Percentiles rank a stretch among this genome's conserved stretches.
Evolutionary conservation across 2,888 invertebrate species (phyloP).

Genomic region (Spodoptera littoralis): DNA sequence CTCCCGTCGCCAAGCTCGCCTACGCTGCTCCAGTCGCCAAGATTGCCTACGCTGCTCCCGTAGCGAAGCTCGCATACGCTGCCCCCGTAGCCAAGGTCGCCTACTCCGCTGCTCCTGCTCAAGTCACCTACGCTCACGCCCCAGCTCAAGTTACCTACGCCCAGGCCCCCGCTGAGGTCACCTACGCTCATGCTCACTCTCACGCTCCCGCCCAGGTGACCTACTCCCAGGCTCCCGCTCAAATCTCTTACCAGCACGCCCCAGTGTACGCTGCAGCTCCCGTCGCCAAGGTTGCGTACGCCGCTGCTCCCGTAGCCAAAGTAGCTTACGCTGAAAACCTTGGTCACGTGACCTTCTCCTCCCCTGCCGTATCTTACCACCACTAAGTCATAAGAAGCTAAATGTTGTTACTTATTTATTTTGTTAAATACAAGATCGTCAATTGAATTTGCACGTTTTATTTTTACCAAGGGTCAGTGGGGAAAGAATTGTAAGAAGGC

Average conservation of each 20-base stretch:
- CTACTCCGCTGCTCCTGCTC: conserved; percentile 70
- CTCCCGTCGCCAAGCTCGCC: conserved; percentile 66
- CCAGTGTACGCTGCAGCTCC: conserved; percentile 65
- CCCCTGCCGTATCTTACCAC: conserved; percentile 79
- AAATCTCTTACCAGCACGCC: conserved; percentile 61
- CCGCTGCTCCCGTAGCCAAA: conserved; percentile 59
- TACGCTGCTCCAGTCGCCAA: conserved; percentile 59
- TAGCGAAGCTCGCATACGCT: conserved; percentile 55
- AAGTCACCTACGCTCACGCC: conserved; percentile 53
- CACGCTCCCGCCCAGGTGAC: conserved; percentile 70
- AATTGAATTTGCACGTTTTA: conserved; percentile 66
- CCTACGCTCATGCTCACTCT: conserved; percentile 64
- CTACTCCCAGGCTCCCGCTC: conserved; percentile 62
- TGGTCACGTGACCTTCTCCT: conserved; percentile 76
- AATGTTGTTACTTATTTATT: conserved; percentile 73
- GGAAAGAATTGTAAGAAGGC: conserved; percentile 82
- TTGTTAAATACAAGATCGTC: conserved; percentile 71
- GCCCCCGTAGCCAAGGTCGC: conserved; percentile 61
- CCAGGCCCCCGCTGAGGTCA: conserved; percentile 49
- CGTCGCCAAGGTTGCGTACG: conserved; percentile 62
- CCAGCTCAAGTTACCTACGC: conserved; percentile 59
- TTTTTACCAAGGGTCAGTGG: conserved; percentile 67
- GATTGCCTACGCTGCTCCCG: conserved; percentile 64
- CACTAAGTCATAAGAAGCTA: conserved; percentile 70
- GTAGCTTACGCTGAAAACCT: conserved; percentile 63